Base-by-base conservation (phyloP, 2,888 invertebrate genomes). In the Glaucopsyche alexis region DNA sequence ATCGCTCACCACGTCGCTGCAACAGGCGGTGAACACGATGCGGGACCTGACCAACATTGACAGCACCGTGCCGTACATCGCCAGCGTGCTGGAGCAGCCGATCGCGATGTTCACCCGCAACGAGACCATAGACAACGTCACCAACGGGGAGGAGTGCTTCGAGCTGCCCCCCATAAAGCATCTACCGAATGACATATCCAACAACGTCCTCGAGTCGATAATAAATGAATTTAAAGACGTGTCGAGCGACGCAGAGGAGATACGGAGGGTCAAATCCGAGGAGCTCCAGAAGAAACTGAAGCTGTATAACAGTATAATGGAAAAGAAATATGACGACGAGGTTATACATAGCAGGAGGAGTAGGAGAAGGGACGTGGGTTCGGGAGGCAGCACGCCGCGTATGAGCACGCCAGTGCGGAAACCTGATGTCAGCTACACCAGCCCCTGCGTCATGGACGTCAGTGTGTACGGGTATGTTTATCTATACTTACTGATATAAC, bases 141-240 rank as follows among this genome's bases (percentile, higher is more conserved):
- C 93, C 13, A 94, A 93, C 80, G 96, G 96, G 0, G 96, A 96
- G 81, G 97, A 97, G 84, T 96, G 96, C 76, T 94, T 95, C 81
- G 96, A 96, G 85, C 83, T 95, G 70, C 95, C 96, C 4, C 94
- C 95, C 0, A 90, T 95, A 11, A 93, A 93, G 78, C 86, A 89
- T 6, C 82, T 94, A 0, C 90, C 94, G 0, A 78, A 83, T 2
- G 93, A 94, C 79, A 85, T 94, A 16, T 85, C 91, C 0, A 84
- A 82, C 11, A 86, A 89, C 74, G 89, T 93, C 8, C 78, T 93
- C 1, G 87, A 91, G 78, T 92, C 91, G 6, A 92, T 93, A 45
- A 82, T 91, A 5, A 89, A 90, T 77, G 90, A 92, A 77, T 91
- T 91, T 72, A 80, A 83, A 75, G 90, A 90, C 74, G 87, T 87